Base-by-base conservation (phyloP, 2,113 vertebrate species). In the Bos indicus region DNA sequence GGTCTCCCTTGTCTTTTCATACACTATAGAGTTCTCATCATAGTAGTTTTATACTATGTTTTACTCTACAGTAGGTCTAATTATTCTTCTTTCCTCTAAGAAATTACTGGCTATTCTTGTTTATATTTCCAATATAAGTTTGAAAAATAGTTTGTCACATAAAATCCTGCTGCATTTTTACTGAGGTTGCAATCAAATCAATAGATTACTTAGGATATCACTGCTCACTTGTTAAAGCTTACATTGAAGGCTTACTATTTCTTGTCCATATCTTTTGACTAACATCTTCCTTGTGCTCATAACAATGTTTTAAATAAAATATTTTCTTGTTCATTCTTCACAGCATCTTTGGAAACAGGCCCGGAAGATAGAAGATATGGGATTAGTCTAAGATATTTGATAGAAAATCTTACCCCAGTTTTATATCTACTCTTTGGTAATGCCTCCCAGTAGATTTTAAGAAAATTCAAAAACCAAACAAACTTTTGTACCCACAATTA, bases 241-340 rank as follows among this genome's bases (percentile, higher is more conserved):
- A 30, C 60, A 52, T 48, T 60, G 62, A 94, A 82, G 52, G 25
- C 2, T 78, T 95, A 88, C 19, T 67, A 85, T 67, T 95, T 84
- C 36, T 80, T 82, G 16, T 48, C 57, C 17, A 88, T 71, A 67
- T 83, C 43, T 71, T 88, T 92, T 85, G 62, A 95, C 30, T 92
- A 19, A 52, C 1, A n/a, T 93, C 56, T 90, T 97, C 59, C 51
- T 87, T 95, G 56, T 86, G 78, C 36, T 86, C 95, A 8, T 64
- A 36, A 40, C 19, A 90, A 51, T 67, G 16, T 36, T n/a, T 94
- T 94, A 90, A 78, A 33, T 93, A 57, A 91, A 96, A 82, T 88
- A 14, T 16, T 92, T 96, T 74, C 52, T 95, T 96, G 82, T 59
- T 91, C 77, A 88, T 90, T 97, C 23, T 78, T 96, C 51, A 83